Conservation (phyloP, 2,113 vertebrate genomes). For the Eretmochelys imbricata region DNA sequence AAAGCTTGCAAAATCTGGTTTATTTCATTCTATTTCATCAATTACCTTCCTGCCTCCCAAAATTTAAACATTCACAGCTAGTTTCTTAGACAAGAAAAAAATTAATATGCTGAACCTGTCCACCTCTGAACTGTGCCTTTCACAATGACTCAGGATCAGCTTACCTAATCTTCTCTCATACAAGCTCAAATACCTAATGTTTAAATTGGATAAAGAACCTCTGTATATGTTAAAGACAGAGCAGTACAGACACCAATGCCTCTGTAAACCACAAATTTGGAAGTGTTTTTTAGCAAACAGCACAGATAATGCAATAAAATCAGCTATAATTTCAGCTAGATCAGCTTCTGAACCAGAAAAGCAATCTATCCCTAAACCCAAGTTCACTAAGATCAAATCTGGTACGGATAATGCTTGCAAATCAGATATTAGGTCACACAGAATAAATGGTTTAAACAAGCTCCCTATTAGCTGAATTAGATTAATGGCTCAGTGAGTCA, state of each 20-base stretch:
- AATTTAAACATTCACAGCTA: background rate
- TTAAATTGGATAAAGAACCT: constrained; percentile 11
- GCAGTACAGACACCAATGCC: background rate
- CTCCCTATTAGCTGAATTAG: constrained; percentile 49
- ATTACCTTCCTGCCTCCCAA: background rate
- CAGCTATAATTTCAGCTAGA: background rate
- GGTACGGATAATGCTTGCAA: background rate
- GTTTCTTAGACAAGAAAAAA: background rate
- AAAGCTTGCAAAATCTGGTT: background rate
- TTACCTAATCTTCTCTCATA: constrained; percentile 12
- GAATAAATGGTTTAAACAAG: constrained; percentile 47
- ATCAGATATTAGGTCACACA: constrained; percentile 19
- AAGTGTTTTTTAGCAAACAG: background rate
- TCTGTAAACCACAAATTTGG: background rate
- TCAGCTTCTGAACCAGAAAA: background rate
- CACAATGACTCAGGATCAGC: background rate
- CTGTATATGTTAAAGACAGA: background rate
- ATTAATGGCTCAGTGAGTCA: constrained; percentile 2
- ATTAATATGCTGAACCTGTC: background rate
- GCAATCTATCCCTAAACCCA: background rate
- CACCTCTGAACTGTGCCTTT: background rate
- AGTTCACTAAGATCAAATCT: background rate
- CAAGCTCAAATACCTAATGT: constrained; percentile 2
- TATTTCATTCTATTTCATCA: background rate
- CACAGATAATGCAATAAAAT: constrained; percentile 1